These are phyloP conservation scores for Agapornis roseicollis DNA, from an alignment of 2,113 vertebrate genomes.

Conservation along the genomic window DNA sequence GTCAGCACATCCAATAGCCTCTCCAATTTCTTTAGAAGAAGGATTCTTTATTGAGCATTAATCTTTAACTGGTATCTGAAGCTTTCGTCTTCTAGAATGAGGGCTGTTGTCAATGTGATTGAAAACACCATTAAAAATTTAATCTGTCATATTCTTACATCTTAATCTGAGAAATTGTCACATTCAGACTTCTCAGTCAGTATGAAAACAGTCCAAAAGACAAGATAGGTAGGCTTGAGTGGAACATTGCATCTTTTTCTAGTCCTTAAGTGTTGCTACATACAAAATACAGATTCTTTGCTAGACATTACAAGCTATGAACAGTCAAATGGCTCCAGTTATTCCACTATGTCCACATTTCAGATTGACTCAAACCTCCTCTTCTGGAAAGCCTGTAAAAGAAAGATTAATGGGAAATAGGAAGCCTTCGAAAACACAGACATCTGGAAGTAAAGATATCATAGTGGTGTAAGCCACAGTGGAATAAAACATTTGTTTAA, in stretches of 20 bases:
- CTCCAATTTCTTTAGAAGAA: not conserved
- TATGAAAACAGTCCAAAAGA: not conserved
- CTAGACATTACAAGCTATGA: not conserved
- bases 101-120: not conserved
- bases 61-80: conserved; percentile 20
- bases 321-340: conserved; percentile 3
- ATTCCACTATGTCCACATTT: not conserved
- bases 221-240: not conserved
- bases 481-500: conserved; percentile 54
- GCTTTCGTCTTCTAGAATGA: not conserved
- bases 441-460: conserved; percentile 65
- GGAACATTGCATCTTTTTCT: not conserved
- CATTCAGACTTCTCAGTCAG: not conserved
- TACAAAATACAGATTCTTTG: not conserved
- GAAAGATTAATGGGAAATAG: conserved; percentile 48
- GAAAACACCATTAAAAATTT: not conserved
- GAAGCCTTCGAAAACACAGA: conserved; percentile 45
- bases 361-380: conserved; percentile 8
- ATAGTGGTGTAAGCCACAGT: conserved; percentile 25
- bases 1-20: not conserved
- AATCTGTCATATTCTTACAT: not conserved
- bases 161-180: conserved; percentile 1
- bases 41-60: not conserved
- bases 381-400: conserved; percentile 15
- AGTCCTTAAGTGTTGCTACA: not conserved